Evolutionary conservation across 2,113 vertebrate genomes (phyloP).

Genomic region (Chloebia gouldiae): DNA sequence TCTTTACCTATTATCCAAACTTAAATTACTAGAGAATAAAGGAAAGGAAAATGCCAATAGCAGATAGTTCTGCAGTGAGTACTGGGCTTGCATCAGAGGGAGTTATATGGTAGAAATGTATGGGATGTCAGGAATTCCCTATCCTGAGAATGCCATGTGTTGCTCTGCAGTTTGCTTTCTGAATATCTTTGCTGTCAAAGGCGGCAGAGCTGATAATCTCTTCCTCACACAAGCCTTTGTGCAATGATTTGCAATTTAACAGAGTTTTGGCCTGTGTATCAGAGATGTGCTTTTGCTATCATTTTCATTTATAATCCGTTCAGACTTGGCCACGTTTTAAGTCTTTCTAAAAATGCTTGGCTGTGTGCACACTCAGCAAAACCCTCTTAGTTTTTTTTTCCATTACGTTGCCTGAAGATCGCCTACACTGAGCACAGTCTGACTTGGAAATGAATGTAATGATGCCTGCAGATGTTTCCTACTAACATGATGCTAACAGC

Average conservation of each 20-base stretch:
- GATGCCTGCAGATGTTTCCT: background rate
- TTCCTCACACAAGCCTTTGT: background rate
- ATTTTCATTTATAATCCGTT: background rate
- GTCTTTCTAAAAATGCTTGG: background rate
- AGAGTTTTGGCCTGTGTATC: background rate
- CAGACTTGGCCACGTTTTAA: background rate
- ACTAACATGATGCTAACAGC: background rate
- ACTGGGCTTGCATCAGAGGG: background rate
- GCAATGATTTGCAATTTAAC: background rate
- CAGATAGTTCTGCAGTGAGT: background rate
- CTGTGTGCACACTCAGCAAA: background rate
- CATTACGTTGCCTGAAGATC: background rate
- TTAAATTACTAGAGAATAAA: background rate
- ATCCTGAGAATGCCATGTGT: background rate
- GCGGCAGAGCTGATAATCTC: rapidly evolving
- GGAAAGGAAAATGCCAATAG: background rate
- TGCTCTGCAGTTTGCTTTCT: background rate
- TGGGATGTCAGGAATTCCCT: background rate
- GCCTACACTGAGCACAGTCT: background rate
- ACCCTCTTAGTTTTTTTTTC: background rate
- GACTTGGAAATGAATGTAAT: background rate
- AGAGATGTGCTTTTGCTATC: background rate
- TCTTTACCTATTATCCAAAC: background rate
- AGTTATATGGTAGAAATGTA: background rate
- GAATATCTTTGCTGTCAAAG: background rate